Base-by-base conservation (phyloP, 2,113 vertebrate genomes). In the Pelvicachromis taeniatus region DNA sequence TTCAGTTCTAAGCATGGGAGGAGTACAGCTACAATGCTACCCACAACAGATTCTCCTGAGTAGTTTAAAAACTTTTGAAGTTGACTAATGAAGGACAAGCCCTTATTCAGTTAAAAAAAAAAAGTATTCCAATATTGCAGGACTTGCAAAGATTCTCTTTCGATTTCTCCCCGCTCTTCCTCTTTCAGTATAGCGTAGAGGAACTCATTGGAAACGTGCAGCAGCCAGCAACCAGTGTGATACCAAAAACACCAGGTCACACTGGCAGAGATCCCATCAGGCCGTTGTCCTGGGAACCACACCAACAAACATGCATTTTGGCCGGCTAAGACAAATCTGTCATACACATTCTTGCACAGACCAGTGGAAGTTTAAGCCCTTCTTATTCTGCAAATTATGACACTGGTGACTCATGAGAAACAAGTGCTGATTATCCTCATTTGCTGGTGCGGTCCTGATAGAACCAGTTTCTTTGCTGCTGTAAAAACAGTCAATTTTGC, bases 281-380 rank as follows among this genome's bases (percentile, higher is more conserved):
- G 63, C 59, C 1, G 85, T 92, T 40, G 82, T 86, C 88, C 91
- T 85, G 80, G 92, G 5, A 94, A 92, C 89, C 6, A 21, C 56
- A 65, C 75, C 85, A 92, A 92, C 90, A 95, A 95, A 94, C 86
- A 94, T 21, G 23, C 52, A 9, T 79, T 78, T 58, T 88, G 82
- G 75, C 50, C 1, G 52, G 35, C 61, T 54, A 21, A 26, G 35
- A 35, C 77, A 78, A 91, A 88, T 89, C 23, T 55, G 61, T 85
- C 83, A 84, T 13, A 88, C 26, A 82, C 55, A 87, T 70, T 88
- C 55, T 61, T 84, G 78, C 9, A 29, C 61, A 80, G 85, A 77
- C 59, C 54, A 75, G 45, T 78, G 48, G 56, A 78, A 33, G 35
- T 63, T 83, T 84, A 33, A 85, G 78, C 52, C 26, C 23, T 40